Base-by-base conservation (phyloP, 2,113 vertebrate genomes). In the Neogobius melanostomus region DNA sequence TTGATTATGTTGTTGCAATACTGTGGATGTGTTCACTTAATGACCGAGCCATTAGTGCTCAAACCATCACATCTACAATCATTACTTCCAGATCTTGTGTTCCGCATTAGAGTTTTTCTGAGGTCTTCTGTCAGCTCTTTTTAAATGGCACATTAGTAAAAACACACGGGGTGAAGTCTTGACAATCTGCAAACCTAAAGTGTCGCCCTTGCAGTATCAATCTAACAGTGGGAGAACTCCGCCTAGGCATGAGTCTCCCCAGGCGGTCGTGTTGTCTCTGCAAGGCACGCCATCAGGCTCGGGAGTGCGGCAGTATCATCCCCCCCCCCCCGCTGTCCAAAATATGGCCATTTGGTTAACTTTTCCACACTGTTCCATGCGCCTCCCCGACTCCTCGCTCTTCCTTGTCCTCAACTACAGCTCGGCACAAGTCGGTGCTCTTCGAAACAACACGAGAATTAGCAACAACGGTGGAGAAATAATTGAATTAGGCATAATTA, bases 401-500 rank as follows among this genome's bases (percentile, higher is more conserved):
- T 76, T 69, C 28, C 62, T 46, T 77, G 65, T 42, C 74, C 71
- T 53, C 47, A 61, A 49, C 63, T 50, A 17, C 70, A 50, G 43
- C 67, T 64, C 49, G 45, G 28, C 57, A 8, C 46, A 73, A 71
- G 80, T 89, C 84, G 85, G 82, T 87, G 66, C 78, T 64, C 78
- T 72, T 50, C 57, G 72, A 72, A 80, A 61, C 56, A 80, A 64
- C 72, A 74, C 63, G 43, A 50, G 68, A 65, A 82, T 61, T 45
- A 81, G 72, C 63, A 65, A 75, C 69, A 72, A 74, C 64, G 51
- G 80, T 69, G 62, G 46, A 74, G 86, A 87, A 85, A 85, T 91
- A 91, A 92, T 91, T 85, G 65, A 89, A 92, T 92, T 91, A 91
- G 86, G 83, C 88, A 62, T 83, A 86, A 89, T 92, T 91, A 85